Evolutionary conservation across 2,888 invertebrate species (phyloP).

Genomic region (Neria commutata): DNA sequence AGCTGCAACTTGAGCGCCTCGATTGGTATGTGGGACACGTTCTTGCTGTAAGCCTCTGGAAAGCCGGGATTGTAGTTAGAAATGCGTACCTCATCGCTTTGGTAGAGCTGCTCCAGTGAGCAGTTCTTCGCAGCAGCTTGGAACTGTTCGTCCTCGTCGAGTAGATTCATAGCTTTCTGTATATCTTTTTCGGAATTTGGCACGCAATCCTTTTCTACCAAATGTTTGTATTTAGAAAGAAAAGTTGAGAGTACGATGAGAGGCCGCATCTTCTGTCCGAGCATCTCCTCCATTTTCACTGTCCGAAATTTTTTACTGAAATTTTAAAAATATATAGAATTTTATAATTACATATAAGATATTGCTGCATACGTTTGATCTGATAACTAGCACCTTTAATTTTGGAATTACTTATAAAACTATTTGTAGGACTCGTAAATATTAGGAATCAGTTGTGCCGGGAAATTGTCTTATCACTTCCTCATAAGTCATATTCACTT

Average conservation of each 20-base stretch:
- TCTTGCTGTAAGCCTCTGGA: constrained; percentile 29
- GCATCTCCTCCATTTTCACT: constrained; percentile 48
- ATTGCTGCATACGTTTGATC: too few species aligned
- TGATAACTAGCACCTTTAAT: too few species aligned
- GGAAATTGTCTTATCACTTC: constrained; percentile 54
- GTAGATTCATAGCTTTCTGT: constrained; percentile 31
- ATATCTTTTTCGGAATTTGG: constrained; percentile 33
- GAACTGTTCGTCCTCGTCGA: constrained; percentile 27
- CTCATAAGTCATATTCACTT: constrained; percentile 50
- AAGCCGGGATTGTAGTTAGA: constrained; percentile 35
- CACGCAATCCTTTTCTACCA: constrained; percentile 2
- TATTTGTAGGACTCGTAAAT: too few species aligned
- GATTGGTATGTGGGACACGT: constrained; percentile 18
- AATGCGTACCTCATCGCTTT: constrained; percentile 37
- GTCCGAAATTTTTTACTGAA: not conserved
- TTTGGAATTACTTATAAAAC: too few species aligned
- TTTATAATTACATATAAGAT: too few species aligned
- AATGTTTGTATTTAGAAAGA: constrained; percentile 36
- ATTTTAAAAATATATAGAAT: too few species aligned
- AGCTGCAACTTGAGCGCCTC: constrained; percentile 32
- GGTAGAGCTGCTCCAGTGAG: constrained; percentile 35
- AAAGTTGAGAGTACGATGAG: constrained; percentile 42
- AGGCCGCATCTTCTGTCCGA: constrained; percentile 33
- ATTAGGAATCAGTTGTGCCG: constrained; percentile 33
- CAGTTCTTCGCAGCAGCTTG: constrained; percentile 32